Percentiles rank a stretch among this genome's conserved stretches.
Evolutionary conservation across 2,797 vertebrate species (phyloP).

Genomic region (Chaetodon trifasciatus): DNA sequence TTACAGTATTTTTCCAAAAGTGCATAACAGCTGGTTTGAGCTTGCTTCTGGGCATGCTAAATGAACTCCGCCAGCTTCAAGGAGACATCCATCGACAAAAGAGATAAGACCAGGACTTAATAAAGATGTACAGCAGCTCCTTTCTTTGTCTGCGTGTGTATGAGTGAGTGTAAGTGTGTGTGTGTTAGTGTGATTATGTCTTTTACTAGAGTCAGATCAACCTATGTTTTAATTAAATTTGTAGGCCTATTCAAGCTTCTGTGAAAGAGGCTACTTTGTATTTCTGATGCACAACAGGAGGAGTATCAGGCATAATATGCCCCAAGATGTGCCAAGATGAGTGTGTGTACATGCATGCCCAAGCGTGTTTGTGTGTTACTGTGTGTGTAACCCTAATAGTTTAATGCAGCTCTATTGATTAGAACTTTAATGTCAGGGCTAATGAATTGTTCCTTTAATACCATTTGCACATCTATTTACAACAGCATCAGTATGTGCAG

Average conservation of each 20-base stretch:
- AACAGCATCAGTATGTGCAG: conserved; percentile 72
- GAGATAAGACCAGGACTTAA: conserved; percentile 75
- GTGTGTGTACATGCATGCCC: conserved; percentile 45
- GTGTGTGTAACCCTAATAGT: conserved; percentile 82
- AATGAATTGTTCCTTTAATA: conserved; percentile 89
- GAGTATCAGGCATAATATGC: conserved; percentile 68
- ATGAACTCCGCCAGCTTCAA: conserved; percentile 47
- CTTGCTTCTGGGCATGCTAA: conserved; percentile 39
- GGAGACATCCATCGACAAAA: conserved; percentile 62
- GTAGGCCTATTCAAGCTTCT: conserved; percentile 68
- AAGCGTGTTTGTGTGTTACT: conserved; percentile 48
- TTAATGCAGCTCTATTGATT: conserved; percentile 89
- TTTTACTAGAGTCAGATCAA: conserved; percentile 80
- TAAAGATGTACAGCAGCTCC: conserved; percentile 75
- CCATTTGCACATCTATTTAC: conserved; percentile 84
- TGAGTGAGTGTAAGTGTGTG: conserved; percentile 14
- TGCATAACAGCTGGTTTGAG: conserved; percentile 41
- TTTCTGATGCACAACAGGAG: conserved; percentile 70
- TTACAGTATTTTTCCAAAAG: conserved; percentile 43
- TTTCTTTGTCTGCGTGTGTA: conserved; percentile 36
- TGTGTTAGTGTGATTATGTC: conserved; percentile 61
- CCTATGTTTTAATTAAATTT: conserved; percentile 83
- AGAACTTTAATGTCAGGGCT: conserved; percentile 85
- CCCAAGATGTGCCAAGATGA: conserved; percentile 60
- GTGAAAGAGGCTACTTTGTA: conserved; percentile 79